Percentiles rank a stretch among this genome's conserved stretches.
Conservation (phyloP, 2,888 invertebrate genomes). For the Leucophenga montana region DNA sequence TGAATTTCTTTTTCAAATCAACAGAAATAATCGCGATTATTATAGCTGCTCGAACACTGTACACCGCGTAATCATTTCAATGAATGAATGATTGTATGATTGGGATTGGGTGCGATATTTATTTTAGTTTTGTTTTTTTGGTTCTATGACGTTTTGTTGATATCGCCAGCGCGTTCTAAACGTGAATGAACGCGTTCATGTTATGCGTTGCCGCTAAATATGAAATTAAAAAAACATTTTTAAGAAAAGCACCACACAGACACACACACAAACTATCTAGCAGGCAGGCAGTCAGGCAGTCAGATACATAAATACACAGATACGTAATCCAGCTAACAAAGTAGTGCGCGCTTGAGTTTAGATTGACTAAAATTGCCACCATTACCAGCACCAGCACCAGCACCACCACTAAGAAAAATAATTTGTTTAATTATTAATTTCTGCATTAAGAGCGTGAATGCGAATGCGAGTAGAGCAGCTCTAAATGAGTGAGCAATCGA, state of each 20-base stretch:
- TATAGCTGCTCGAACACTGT: background rate
- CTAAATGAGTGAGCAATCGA: background rate
- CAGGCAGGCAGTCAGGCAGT: too few species aligned
- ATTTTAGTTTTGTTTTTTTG: background rate
- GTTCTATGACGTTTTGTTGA: background rate
- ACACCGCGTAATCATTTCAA: slow-evolving; percentile 27
- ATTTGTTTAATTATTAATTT: slow-evolving; percentile 51
- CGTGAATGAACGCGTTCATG: slow-evolving; percentile 65
- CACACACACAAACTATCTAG: slow-evolving; percentile 22
- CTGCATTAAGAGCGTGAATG: slow-evolving; percentile 4
- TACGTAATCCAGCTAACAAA: too few species aligned
- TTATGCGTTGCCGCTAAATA: slow-evolving; percentile 64
- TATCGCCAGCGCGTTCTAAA: slow-evolving; percentile 50
- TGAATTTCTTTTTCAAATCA: too few species aligned
- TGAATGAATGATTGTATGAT: background rate
- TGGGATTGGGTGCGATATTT: background rate
- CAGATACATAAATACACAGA: too few species aligned
- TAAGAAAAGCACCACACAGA: slow-evolving; percentile 33
- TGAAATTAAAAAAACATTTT: slow-evolving; percentile 47
- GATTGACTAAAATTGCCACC: background rate
- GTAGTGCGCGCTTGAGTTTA: too few species aligned
- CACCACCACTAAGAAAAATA: slow-evolving; percentile 38
- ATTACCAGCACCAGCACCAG: slow-evolving; percentile 1
- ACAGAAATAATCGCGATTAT: too few species aligned
- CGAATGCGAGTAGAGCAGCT: background rate